Evolutionary conservation across 64 coral and sea anemone genomes (phyloP).

Genomic region (Pocillopora damicornis): DNA sequence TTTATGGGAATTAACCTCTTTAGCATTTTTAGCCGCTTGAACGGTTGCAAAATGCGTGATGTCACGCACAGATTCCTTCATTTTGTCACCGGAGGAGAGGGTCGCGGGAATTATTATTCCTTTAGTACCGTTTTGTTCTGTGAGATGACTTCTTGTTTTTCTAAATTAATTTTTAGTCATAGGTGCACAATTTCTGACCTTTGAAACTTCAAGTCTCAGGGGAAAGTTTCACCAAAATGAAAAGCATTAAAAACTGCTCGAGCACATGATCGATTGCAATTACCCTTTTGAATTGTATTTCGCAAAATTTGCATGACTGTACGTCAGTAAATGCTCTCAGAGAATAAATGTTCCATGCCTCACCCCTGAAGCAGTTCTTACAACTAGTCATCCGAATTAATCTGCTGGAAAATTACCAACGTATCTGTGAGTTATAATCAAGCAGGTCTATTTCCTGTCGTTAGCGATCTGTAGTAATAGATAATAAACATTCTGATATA

Average conservation of each 20-base stretch:
- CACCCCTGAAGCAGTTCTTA: not conserved
- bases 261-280: not conserved
- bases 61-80: not conserved
- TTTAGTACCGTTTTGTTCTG: not conserved
- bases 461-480: too few species aligned
- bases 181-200: not conserved
- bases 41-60: constrained; percentile 27
- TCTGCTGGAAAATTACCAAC: too few species aligned
- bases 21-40: constrained; percentile 24
- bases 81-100: not conserved
- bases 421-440: too few species aligned
- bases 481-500: too few species aligned
- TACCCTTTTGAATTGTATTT: not conserved
- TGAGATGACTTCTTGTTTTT: not conserved
- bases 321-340: not conserved
- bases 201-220: not conserved
- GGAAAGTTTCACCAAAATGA: not conserved
- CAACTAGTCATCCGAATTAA: not conserved
- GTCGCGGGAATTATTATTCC: not conserved
- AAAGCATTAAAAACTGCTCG: not conserved
- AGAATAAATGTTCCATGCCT: not conserved
- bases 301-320: not conserved
- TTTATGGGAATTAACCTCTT: constrained; percentile 20
- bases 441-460: too few species aligned
- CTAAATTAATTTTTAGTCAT: not conserved